These are phyloP conservation scores for Nesometra sesokonis DNA, from an alignment of 35 echinoderm and acorn worm species.

Conservation along the genomic window DNA sequence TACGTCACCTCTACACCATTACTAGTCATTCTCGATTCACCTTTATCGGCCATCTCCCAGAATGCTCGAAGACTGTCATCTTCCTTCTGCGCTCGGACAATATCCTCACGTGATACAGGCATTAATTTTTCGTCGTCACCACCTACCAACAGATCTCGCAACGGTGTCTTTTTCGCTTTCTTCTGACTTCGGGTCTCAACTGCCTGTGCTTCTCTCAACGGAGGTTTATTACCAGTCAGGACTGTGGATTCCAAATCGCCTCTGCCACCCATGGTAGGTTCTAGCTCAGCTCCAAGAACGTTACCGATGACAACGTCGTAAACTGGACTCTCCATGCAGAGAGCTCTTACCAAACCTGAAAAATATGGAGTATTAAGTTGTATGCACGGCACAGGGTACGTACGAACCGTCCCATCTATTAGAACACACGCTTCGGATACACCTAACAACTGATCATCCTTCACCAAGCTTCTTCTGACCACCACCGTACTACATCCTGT, in stretches of 20 bases:
- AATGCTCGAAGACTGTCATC: too few species aligned
- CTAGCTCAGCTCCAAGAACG: conserved; percentile 11
- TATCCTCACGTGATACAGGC: too few species aligned
- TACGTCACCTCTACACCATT: too few species aligned
- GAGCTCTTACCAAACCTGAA: background rate
- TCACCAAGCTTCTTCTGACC: conserved; percentile 14
- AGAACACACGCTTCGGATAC: conserved; percentile 11
- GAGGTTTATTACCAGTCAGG: too few species aligned
- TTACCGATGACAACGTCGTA: conserved; percentile 65
- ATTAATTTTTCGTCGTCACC: too few species aligned
- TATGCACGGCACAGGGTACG: background rate
- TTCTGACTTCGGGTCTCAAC: conserved; percentile 22
- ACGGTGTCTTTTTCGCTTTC: background rate
- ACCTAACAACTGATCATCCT: conserved; percentile 26
- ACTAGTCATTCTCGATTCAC: too few species aligned
- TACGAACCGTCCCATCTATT: conserved; percentile 38
- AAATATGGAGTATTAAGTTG: conserved; percentile 41
- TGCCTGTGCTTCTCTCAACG: background rate
- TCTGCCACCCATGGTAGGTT: conserved; percentile 6
- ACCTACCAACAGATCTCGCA: background rate
- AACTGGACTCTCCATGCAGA: conserved; percentile 39
- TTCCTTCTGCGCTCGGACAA: too few species aligned
- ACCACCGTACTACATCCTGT: conserved; percentile 37
- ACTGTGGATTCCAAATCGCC: too few species aligned
- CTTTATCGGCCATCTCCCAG: too few species aligned